Evolutionary conservation across 1,140 invertebrate genomes (phyloP).

Genomic region (Telenomus remus): DNA sequence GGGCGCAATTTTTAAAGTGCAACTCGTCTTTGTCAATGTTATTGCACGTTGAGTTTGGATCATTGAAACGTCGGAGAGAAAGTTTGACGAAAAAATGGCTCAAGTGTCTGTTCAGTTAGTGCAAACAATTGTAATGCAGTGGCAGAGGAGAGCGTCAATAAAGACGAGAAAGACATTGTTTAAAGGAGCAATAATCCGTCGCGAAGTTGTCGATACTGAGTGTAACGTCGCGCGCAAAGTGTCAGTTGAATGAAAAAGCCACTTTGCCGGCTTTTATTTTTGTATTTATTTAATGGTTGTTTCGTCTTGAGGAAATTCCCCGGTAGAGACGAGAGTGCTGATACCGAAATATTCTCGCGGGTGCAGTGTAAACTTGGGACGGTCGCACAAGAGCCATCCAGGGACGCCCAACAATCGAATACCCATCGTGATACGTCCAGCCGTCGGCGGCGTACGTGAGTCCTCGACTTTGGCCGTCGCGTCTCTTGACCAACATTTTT

Average conservation of each 20-base stretch:
- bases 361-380: conserved; percentile 38
- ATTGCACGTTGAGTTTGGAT: too few relatives aligned
- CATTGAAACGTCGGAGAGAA: too few relatives aligned
- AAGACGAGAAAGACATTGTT: conserved; percentile 15
- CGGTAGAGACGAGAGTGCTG: conserved; percentile 1
- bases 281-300: conserved; percentile 47
- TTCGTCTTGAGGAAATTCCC: conserved; percentile 31
- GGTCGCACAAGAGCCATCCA: conserved; percentile 46
- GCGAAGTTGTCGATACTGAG: conserved; percentile 28
- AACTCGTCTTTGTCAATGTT: too few relatives aligned
- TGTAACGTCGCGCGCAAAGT: conserved; percentile 25
- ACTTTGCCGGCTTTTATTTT: conserved; percentile 45
- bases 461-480: conserved; percentile 5
- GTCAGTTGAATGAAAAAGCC: conserved; percentile 13
- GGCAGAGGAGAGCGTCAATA: conserved; percentile 10
- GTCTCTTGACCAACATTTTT: conserved; percentile 40
- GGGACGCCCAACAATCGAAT: conserved; percentile 48
- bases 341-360: conserved; percentile 31
- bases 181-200: conserved; percentile 30
- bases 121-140: conserved; percentile 15
- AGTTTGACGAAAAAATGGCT: too few relatives aligned
- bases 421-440: conserved; percentile 39
- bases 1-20: too few relatives aligned
- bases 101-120: background rate
- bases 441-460: conserved; percentile 25